Base-by-base conservation (phyloP, 2,113 vertebrate species). In the Struthio camelus region DNA sequence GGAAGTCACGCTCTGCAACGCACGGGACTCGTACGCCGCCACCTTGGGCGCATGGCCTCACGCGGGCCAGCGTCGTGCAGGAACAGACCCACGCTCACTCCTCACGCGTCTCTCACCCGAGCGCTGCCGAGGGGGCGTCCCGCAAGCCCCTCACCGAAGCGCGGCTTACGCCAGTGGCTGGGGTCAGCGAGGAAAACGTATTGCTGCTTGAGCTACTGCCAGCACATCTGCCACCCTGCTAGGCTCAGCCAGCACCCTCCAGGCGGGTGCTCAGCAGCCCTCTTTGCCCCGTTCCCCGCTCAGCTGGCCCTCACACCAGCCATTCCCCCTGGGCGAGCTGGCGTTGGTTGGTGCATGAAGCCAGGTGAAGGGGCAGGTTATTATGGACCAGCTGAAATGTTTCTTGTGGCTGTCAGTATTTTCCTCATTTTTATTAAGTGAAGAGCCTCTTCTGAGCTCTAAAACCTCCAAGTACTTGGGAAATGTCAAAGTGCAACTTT, bases 21-120 rank as follows among this genome's bases (percentile, higher is more conserved):
- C 25, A 2, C 0, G 1, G 28, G 27, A 11, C 18, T 17, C 40
- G 2, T 0, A 0, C 3, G 2, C 11, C 40, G 11, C 36, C 77
- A 19, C 34, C 58, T 25, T 10, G 1, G 22, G 30, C 25, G 24
- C 2, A 0, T 0, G 0, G 56, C 36, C 44, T 44, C 42, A 20
- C 1, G 0, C 1, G 1, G 15, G 61, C 61, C 0, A 0, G 44
- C 14, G 5, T 8, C 0, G 0, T 19, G n/a, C 1, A 2, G 0
- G 4, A 51, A 44, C 24, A 17, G 16, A 18, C 34, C 16, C n/a
- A n/a, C n/a, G n/a, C n/a, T n/a, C n/a, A n/a, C n/a, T n/a, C n/a
- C 56, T 10, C 56, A 58, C 56, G 56, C 30, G 54, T 58, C 30
- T 6, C 56, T 32, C 54, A 30, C 54, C 54, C 28, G 14, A 32